These are phyloP conservation scores for Ophonus ardosiacus DNA, from an alignment of 2,888 invertebrate genomes.

Conservation along the genomic window DNA sequence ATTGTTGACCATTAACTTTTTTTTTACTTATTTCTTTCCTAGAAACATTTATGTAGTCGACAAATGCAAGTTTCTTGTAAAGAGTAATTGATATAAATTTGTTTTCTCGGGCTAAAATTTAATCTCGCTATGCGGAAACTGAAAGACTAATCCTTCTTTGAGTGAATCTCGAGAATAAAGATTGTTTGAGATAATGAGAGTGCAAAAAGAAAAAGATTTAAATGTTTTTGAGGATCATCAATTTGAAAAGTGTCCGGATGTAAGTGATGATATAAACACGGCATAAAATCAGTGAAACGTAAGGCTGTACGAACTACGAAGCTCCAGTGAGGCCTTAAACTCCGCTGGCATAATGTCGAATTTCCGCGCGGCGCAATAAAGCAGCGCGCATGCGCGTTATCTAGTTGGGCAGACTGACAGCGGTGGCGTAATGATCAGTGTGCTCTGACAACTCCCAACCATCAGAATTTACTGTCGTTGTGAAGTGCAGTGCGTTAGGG, in stretches of 20 bases:
- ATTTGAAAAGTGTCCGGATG: slow-evolving; percentile 36
- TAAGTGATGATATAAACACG: slow-evolving; percentile 42
- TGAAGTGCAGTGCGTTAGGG: slow-evolving; percentile 71
- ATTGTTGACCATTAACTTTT: not conserved
- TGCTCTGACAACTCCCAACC: slow-evolving; percentile 72
- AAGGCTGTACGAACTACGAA: not conserved
- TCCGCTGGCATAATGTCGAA: slow-evolving; percentile 4
- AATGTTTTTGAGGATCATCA: slow-evolving; percentile 37
- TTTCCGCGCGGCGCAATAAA: not conserved
- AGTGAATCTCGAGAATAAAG: slow-evolving; percentile 10
- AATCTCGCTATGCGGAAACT: not conserved
- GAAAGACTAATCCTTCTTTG: slow-evolving; percentile 20
- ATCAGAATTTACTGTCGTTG: slow-evolving; percentile 70
- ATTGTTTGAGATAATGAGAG: slow-evolving; percentile 19
- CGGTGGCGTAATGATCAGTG: slow-evolving; percentile 74
- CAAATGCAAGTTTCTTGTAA: slow-evolving; percentile 36
- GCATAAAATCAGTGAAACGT: slow-evolving; percentile 33
- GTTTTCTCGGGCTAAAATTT: slow-evolving; percentile 10
- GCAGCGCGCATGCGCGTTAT: slow-evolving; percentile 58
- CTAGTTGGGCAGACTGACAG: slow-evolving; percentile 15
- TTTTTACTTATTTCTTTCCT: not conserved
- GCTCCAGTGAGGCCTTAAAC: not conserved
- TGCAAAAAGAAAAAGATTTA: slow-evolving; percentile 33
- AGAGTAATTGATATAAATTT: slow-evolving; percentile 31
- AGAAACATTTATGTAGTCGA: not conserved